A percentile compares a stretch with the other conserved stretches of the same genome.
These are phyloP conservation scores for Tribolium madens DNA, from an alignment of 1,140 invertebrate species.

Conservation along the genomic window DNA sequence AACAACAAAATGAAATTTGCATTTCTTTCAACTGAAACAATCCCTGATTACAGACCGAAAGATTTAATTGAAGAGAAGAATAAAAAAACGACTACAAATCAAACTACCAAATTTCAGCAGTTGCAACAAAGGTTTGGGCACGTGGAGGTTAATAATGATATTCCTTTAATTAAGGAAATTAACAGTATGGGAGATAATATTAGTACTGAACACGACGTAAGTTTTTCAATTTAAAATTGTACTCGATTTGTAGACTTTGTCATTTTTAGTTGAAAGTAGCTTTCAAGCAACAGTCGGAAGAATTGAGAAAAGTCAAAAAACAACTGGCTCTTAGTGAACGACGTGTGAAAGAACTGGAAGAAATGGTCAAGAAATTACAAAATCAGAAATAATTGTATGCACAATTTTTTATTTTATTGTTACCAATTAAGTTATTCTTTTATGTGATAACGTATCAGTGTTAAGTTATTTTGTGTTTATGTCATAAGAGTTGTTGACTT, in stretches of 20 bases:
- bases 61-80: slow-evolving; percentile 72
- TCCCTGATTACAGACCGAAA: slow-evolving; percentile 83
- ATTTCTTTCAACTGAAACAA: slow-evolving; percentile 84
- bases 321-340: slow-evolving; percentile 82
- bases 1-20: slow-evolving; percentile 89
- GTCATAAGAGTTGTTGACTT: no score
- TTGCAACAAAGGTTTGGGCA: slow-evolving; percentile 79
- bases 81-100: slow-evolving; percentile 80
- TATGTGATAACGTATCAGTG: slow-evolving; percentile 30
- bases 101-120: slow-evolving; percentile 82
- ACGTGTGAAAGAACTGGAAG: slow-evolving; percentile 82
- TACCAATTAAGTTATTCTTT: slow-evolving; percentile 23
- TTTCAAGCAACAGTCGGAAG: slow-evolving; percentile 82
- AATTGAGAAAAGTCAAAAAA: slow-evolving; percentile 79
- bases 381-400: slow-evolving; percentile 26
- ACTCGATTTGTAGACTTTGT: no score
- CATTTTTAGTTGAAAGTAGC: slow-evolving; percentile 79
- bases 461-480: slow-evolving; percentile 3
- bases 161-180: slow-evolving; percentile 71
- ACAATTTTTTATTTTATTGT: slow-evolving; percentile 13
- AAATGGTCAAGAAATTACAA: slow-evolving; percentile 75
- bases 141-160: slow-evolving; percentile 66
- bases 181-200: slow-evolving; percentile 68
- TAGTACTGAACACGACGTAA: slow-evolving; percentile 71
- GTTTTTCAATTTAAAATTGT: no score